Percentiles rank a stretch among this genome's conserved stretches.
phyloP scores from a whole-genome alignment of 2,888 invertebrate genomes.

The Hyles lineata region DNA sequence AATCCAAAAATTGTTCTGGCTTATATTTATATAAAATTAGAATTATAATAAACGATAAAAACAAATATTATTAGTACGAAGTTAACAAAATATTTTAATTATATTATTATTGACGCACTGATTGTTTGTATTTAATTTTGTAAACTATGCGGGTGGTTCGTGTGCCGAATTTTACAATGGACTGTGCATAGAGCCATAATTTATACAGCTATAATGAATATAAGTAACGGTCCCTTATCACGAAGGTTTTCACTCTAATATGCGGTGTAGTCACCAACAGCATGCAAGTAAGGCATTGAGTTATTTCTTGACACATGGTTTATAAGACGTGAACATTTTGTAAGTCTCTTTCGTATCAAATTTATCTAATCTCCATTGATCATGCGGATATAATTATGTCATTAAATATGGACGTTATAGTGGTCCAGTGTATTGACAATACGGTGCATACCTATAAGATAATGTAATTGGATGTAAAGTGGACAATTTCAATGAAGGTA shows the following conservation, averaged over 20 bases:
- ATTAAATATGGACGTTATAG: too few species aligned
- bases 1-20: too few species aligned
- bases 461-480: background rate
- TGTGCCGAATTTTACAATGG: conserved; percentile 59
- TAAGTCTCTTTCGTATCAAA: conserved; percentile 32
- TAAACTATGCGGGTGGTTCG: conserved; percentile 45
- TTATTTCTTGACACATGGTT: conserved; percentile 57
- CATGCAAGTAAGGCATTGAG: conserved; percentile 67
- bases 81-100: too few species aligned
- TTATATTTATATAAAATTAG: too few species aligned
- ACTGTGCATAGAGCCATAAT: conserved; percentile 76
- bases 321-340: conserved; percentile 48
- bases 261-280: conserved; percentile 64
- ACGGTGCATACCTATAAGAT: conserved; percentile 19
- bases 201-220: conserved; percentile 78
- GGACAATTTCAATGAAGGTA: background rate
- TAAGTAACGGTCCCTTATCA: conserved; percentile 75
- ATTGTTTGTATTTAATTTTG: background rate
- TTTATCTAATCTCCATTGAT: too few species aligned
- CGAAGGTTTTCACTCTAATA: conserved; percentile 78
- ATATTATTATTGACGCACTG: background rate
- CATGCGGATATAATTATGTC: too few species aligned
- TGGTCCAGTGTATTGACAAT: background rate
- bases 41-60: too few species aligned
- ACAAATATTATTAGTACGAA: too few species aligned